These are phyloP conservation scores for Dermatemys mawii DNA, from an alignment of 2,113 vertebrate genomes.

Conservation along the genomic window DNA sequence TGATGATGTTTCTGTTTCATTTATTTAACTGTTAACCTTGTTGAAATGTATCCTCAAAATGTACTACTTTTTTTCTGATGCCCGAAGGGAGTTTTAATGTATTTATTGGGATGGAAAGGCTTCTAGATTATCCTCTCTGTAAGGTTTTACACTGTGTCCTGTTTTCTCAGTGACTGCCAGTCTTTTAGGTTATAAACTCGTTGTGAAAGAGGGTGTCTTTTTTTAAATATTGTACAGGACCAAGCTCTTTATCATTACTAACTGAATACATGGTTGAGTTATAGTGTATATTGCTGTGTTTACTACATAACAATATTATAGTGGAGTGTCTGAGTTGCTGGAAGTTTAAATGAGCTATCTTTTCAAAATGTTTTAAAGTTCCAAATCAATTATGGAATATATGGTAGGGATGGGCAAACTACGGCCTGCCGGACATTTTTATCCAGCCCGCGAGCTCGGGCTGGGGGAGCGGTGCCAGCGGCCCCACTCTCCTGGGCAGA, in stretches of 20 bases:
- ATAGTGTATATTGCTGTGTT: not conserved
- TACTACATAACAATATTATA: not conserved
- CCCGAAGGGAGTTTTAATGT: not conserved
- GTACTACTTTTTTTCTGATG: not conserved
- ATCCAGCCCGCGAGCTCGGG: too few species aligned
- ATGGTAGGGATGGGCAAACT: too few species aligned
- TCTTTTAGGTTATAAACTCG: not conserved
- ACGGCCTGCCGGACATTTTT: too few species aligned
- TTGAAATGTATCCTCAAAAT: not conserved
- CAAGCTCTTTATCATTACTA: not conserved
- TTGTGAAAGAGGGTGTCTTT: not conserved
- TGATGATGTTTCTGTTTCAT: not conserved
- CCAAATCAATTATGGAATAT: not conserved
- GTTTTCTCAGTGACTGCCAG: fast-evolving
- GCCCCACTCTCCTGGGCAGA: too few species aligned
- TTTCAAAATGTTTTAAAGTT: not conserved
- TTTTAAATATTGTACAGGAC: fast-evolving
- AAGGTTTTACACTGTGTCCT: fast-evolving
- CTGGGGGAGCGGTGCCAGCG: too few species aligned
- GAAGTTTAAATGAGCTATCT: not conserved
- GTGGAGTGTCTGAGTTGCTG: not conserved
- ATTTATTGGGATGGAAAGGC: fast-evolving
- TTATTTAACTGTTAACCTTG: not conserved
- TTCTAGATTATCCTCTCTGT: not conserved
- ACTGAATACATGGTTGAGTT: not conserved